These are phyloP conservation scores for Heliconius hewitsoni DNA, from an alignment of 1,140 invertebrate species.

Conservation along the genomic window DNA sequence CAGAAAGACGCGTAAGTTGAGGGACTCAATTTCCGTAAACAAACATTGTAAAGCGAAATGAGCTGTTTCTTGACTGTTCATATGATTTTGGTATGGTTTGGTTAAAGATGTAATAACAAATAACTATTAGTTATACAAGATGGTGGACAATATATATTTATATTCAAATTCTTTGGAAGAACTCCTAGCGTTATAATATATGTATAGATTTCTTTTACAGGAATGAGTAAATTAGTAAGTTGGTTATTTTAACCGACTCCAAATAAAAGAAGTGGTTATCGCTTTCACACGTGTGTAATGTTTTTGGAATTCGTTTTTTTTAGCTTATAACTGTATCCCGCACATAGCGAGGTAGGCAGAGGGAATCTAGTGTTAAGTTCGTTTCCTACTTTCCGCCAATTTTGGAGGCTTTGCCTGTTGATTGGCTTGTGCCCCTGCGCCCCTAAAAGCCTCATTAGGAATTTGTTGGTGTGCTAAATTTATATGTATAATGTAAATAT, in stretches of 20 bases:
- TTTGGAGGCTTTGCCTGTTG: too few species aligned
- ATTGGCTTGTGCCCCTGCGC: too few species aligned
- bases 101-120: background rate
- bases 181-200: background rate
- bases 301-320: too few species aligned
- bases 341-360: too few species aligned
- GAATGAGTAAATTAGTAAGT: background rate
- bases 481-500: too few species aligned
- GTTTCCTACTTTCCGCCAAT: too few species aligned
- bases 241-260: background rate
- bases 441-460: too few species aligned
- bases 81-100: background rate
- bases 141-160: background rate
- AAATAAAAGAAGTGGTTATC: background rate
- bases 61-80: constrained; percentile 2
- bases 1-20: background rate
- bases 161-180: background rate
- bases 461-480: too few species aligned
- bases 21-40: background rate
- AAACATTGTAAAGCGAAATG: constrained; percentile 3
- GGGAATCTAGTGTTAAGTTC: too few species aligned
- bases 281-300: too few species aligned
- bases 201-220: too few species aligned
- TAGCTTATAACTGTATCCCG: too few species aligned
- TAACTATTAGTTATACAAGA: background rate